Base-by-base conservation (phyloP, 2,888 invertebrate genomes). In the Gandaritis pyraliata region DNA sequence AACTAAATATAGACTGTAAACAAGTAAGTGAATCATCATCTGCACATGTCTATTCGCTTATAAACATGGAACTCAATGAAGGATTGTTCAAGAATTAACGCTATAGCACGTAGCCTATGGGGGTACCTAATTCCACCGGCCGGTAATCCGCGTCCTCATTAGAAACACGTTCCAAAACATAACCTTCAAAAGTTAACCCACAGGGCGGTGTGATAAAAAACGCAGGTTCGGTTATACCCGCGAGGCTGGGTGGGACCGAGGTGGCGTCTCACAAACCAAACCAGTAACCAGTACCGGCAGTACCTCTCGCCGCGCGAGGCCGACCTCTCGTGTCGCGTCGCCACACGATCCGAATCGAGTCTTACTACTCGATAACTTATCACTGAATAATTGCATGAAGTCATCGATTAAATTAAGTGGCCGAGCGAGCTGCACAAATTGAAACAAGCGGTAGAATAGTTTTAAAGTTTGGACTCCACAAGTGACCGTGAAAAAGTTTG, bases 401-500 rank as follows among this genome's bases (percentile, higher is more conserved):
- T 91, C 91, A 91, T 89, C 90, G 88, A 86, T 87, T 80, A 77
- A 86, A 85, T 85, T 85, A 85, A 87, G 81, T 86, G 77, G 68
- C 72, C 61, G 68, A 50, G 58, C 71, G 58, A 58, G 5, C 47
- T 29, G 48, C 29, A 58, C 58, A 62, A 64, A n/a, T 50, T 50
- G 68, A 62, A 64, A 66, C 67, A 33, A 55, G 54, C 67, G 54
- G 23, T 41, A 60, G 46, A 46, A 64, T 58, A 64, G 58, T 61
- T 62, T 65, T 49, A 18, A 58, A 48, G 48, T 48, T 48, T 30
- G 43, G 57, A 82, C 82, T 85, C 86, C 70, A 87, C 86, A 87
- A 87, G 88, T 89, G 88, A 81, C 82, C 80, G 88, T 88, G 89
- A 86, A 86, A 81, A 88, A 88, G 87, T 89, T 87, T 78, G 73